These are phyloP conservation scores for Steromphala cineraria DNA, from an alignment of 2,888 invertebrate species.

Conservation along the genomic window DNA sequence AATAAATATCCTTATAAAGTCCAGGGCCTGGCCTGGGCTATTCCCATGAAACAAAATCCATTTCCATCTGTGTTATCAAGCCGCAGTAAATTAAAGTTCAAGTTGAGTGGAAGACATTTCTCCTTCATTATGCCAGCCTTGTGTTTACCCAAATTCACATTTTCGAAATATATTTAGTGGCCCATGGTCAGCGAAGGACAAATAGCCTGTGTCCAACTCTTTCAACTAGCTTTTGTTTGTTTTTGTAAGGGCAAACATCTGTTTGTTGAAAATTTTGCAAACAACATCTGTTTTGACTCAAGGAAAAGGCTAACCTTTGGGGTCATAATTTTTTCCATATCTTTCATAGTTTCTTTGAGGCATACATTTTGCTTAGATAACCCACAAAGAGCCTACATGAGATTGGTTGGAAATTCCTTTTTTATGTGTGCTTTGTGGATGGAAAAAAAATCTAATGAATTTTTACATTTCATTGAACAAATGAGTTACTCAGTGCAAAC, in stretches of 20 bases:
- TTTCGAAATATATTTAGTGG: neutral
- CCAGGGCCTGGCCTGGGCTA: constrained; percentile 5
- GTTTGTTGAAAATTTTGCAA: neutral
- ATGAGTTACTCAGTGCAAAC: no score
- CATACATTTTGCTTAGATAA: no score
- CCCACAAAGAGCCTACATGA: no score
- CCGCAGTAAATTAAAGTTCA: constrained; percentile 19
- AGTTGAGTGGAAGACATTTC: constrained; percentile 13
- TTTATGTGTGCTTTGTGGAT: no score
- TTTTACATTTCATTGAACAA: no score
- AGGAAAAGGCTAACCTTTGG: neutral
- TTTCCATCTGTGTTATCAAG: constrained; percentile 19
- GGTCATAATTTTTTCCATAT: no score
- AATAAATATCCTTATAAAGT: constrained; percentile 21
- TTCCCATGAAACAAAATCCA: constrained; percentile 19
- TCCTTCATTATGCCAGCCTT: neutral
- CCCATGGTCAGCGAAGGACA: neutral
- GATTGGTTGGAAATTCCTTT: no score
- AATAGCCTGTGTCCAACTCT: neutral
- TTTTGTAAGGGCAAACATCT: constrained; percentile 14
- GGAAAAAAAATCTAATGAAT: no score
- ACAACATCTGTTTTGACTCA: constrained; percentile 5
- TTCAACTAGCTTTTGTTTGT: constrained; percentile 7
- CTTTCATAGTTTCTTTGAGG: no score
- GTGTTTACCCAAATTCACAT: constrained; percentile 16